A percentile compares a stretch with the other conserved stretches of the same genome.
These are phyloP conservation scores for Lagorchestes hirsutus DNA, from an alignment of 2,797 vertebrate genomes.

Conservation along the genomic window DNA sequence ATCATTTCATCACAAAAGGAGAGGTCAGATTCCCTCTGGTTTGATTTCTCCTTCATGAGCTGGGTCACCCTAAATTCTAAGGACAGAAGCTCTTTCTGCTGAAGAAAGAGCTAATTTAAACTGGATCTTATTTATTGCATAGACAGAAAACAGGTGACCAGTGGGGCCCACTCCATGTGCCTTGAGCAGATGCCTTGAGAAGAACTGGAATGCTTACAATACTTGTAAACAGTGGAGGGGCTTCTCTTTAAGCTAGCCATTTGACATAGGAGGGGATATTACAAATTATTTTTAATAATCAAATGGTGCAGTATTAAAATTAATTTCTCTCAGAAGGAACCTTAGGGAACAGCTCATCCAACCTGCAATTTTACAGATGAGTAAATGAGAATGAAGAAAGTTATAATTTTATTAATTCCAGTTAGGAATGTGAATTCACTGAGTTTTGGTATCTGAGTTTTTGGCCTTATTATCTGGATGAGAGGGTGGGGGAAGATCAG, in stretches of 20 bases:
- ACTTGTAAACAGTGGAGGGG: not conserved
- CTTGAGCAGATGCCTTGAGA: not conserved
- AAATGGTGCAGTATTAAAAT: not conserved
- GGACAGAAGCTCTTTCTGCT: not conserved
- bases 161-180: not conserved
- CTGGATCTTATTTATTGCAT: not conserved
- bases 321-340: constrained; percentile 15
- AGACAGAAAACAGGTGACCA: not conserved
- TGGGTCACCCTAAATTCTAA: not conserved
- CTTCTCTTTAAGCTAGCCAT: not conserved
- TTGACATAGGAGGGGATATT: not conserved
- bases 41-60: not conserved
- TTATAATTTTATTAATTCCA: not conserved
- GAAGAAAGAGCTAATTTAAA: not conserved
- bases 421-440: constrained; percentile 15
- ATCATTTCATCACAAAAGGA: not conserved
- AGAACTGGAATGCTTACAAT: not conserved
- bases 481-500: not conserved
- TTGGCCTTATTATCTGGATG: not conserved
- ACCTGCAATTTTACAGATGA: constrained; percentile 34
- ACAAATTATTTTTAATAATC: not conserved
- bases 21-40: not conserved
- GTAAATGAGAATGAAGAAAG: not conserved
- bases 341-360: not conserved
- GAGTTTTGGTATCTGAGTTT: not conserved